Conservation (phyloP, 2,113 vertebrate genomes). For the Phylloscopus whistleri region DNA sequence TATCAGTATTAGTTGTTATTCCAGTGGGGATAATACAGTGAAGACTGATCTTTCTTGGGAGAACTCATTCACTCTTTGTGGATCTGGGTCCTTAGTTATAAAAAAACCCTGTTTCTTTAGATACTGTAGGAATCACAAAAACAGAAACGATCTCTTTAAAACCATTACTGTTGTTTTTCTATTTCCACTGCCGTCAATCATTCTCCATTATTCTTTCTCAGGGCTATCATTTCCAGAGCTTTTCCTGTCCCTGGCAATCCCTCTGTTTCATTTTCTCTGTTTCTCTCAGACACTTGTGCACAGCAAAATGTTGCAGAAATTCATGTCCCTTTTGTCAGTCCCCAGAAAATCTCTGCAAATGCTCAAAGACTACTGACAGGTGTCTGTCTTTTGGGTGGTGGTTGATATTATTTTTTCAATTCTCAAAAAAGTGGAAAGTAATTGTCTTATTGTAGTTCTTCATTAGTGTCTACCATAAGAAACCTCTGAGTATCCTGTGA, state of each 20-base stretch:
- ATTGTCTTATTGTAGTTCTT: background rate
- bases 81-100: background rate
- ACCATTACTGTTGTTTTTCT: background rate
- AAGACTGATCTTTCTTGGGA: background rate
- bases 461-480: background rate
- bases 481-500: background rate
- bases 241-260: background rate
- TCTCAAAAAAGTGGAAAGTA: background rate
- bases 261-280: background rate
- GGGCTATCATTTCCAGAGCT: background rate
- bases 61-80: background rate
- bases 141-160: background rate
- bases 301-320: background rate
- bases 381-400: background rate
- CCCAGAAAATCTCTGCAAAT: background rate
- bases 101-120: background rate
- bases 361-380: background rate
- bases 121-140: background rate
- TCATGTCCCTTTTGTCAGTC: background rate
- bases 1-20: background rate
- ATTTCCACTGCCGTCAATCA: background rate
- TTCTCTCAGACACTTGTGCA: background rate
- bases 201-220: slow-evolving; percentile 1
- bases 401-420: background rate
- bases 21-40: background rate